Evolutionary conservation across 2,888 invertebrate species (phyloP), one percentile per base, ranked within the genome.

Genomic region (Torymus auratus): DNA sequence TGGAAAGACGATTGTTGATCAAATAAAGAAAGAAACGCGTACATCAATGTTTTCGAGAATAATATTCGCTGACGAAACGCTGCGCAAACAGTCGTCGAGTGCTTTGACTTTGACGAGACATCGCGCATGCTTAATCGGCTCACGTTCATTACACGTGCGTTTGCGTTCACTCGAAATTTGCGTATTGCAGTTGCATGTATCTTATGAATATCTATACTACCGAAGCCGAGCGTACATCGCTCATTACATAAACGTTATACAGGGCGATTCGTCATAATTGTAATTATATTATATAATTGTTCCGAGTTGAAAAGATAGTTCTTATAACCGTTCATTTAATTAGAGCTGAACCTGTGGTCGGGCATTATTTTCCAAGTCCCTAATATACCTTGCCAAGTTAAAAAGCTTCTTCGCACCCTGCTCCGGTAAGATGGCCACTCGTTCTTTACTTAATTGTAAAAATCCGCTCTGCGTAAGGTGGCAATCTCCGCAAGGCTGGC

Each of bases 381-480:
- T 78, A 78, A 72, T 67, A 67, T 67, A 80, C 67, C 61, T 41
- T 52, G 62, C n/a, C 55, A 72, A 76, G 80, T 67, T 76, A 56
- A 67, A 71, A 80, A 72, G 60, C 41, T 78, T 74, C 77, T 83
- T 83, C 82, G 81, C 80, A 72, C 82, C 77, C 82, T 81, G 75
- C 73, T 81, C 69, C 61, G 62, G 75, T 76, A 82, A 84, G 86
- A 84, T 84, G 84, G 83, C 83, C 86, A 84, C 87, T 88, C 87
- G 83, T 85, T 85, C 86, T 86, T 88, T 85, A 85, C 88, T 88
- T 88, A 89, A 88, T 89, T 88, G 88, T 85, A 87, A 86, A 86
- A 88, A 88, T 88, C 88, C 88, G 73, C 71, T 81, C 82, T 82
- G 78, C 83, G 84, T 78, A 84, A 82, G 83, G 81, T 78, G 55